phyloP scores from a whole-genome alignment of 2,888 invertebrate genomes.

The Vanessa cardui region DNA sequence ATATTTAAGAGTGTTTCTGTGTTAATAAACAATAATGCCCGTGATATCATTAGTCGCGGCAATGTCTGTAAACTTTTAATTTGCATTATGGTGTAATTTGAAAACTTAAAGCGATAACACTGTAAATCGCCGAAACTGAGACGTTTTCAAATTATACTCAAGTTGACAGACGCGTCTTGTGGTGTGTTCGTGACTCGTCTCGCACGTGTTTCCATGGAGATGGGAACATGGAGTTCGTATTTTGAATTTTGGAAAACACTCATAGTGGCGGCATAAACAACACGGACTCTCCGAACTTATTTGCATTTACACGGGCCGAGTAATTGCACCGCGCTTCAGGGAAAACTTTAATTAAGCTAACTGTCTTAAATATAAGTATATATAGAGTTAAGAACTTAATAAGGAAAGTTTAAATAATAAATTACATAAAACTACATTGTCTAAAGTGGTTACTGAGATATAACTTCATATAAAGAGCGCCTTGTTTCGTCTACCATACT shows the following conservation, averaged over 20 bases:
- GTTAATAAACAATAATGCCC: neutral
- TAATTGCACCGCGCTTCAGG: constrained; percentile 80
- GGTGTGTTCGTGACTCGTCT: neutral
- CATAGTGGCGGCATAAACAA: constrained; percentile 69
- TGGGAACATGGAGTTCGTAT: constrained; percentile 12
- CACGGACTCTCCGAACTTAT: constrained; percentile 73
- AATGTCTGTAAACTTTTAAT: constrained; percentile 33
- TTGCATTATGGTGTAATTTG: constrained; percentile 23
- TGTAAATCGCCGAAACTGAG: neutral
- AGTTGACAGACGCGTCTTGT: neutral
- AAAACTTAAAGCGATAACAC: constrained; percentile 19
- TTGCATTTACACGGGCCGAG: constrained; percentile 81
- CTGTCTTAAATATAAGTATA: constrained; percentile 72
- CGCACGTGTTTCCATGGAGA: constrained; percentile 10
- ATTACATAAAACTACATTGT: constrained; percentile 43
- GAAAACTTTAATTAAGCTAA: constrained; percentile 81
- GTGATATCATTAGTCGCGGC: constrained; percentile 5
- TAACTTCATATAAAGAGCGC: neutral
- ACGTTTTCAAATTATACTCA: constrained; percentile 17
- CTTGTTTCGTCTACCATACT: neutral
- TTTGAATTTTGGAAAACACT: constrained; percentile 49
- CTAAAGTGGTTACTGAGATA: neutral
- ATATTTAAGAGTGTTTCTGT: neutral
- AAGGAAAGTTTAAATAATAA: constrained; percentile 72
- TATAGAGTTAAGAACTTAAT: constrained; percentile 66